phyloP scores from a whole-genome alignment of 2,888 invertebrate genomes.

The Scaptomyza cyrtandrae region DNA sequence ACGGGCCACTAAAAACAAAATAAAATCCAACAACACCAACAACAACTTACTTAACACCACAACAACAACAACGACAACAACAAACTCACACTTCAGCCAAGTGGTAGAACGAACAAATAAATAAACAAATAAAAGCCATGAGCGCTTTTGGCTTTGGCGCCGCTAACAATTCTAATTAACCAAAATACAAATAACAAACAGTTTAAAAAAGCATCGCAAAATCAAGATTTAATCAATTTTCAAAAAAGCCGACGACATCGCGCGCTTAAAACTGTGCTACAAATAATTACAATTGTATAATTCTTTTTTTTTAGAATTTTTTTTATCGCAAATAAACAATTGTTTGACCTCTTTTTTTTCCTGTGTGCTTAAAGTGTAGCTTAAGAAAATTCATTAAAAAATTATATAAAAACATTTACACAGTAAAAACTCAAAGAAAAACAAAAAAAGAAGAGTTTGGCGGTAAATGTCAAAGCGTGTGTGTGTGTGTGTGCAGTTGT shows the following conservation, averaged over 20 bases:
- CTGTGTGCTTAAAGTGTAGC: slow-evolving; percentile 38
- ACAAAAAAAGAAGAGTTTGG: slow-evolving; percentile 35
- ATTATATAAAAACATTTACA: neutral
- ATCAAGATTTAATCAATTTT: too few species aligned
- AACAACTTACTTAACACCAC: slow-evolving; percentile 22
- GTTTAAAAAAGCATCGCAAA: neutral
- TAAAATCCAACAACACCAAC: slow-evolving; percentile 31
- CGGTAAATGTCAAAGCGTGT: slow-evolving; percentile 48
- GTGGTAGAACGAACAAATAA: slow-evolving; percentile 12
- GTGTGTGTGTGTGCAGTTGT: slow-evolving; percentile 2
- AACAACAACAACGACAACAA: slow-evolving; percentile 22
- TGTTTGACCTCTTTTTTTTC: slow-evolving; percentile 33
- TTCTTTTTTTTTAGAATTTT: neutral
- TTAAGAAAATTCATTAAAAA: neutral
- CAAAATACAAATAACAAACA: slow-evolving; percentile 1
- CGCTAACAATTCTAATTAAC: slow-evolving; percentile 16
- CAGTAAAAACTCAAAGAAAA: neutral
- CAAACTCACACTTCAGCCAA: slow-evolving; percentile 16
- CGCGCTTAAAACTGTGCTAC: slow-evolving; percentile 55
- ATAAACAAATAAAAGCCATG: slow-evolving; percentile 18
- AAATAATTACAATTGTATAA: slow-evolving; percentile 1
- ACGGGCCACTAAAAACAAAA: slow-evolving; percentile 47
- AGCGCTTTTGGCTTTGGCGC: slow-evolving; percentile 21
- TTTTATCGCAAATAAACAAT: slow-evolving; percentile 32
- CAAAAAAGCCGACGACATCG: slow-evolving; percentile 54